Evolutionary conservation across 1,140 invertebrate genomes (phyloP), one percentile per base, ranked within the genome.

Genomic region (Drosophila athabasca): DNA sequence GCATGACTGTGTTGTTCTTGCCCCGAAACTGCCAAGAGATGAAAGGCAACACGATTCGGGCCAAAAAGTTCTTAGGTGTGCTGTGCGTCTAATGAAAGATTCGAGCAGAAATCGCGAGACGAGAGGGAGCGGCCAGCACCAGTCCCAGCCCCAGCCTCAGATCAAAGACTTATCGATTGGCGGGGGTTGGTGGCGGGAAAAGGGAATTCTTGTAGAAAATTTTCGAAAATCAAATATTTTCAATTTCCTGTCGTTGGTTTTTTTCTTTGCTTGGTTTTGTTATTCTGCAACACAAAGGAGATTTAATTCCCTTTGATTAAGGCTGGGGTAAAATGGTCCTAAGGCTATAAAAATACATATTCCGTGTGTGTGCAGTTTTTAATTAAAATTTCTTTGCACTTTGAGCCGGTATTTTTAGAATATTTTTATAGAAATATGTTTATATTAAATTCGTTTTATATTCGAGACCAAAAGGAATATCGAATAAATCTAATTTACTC

Each of bases 171-270:
- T 43, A 68, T 69, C 66, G 64, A 69, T 69, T 69, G 26, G 35
- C 35, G 35, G 35, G 11, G 11, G 17, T 19, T 19, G 17, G 17
- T 19, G 17, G 1, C 17, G 17, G 35, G 35, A 11, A 13, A 39
- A 13, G 35, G 35, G 58, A 69, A 69, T 69, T 69, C 65, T 69
- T 43, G 19, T 15, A 58, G 51, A 51, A 53, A 58, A 43, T 69
- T 69, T 69, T 58, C 41, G 50, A 69, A 69, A 69, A 69, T 69
- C 64, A 69, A 69, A 69, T 69, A 58, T 69, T 69, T 69, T 69
- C 35, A 69, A 69, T 69, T 69, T 69, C 66, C 66, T 71, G 66
- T 60, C 66, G 41, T 41, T 26, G 26, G 1, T 13, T 39, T 5
- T 39, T 39, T 13, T 8, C 31, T 11, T 13, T 1, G 35, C 11